Evolutionary conservation across 2,888 invertebrate species (phyloP).

Genomic region (Lampropteryx suffumata): DNA sequence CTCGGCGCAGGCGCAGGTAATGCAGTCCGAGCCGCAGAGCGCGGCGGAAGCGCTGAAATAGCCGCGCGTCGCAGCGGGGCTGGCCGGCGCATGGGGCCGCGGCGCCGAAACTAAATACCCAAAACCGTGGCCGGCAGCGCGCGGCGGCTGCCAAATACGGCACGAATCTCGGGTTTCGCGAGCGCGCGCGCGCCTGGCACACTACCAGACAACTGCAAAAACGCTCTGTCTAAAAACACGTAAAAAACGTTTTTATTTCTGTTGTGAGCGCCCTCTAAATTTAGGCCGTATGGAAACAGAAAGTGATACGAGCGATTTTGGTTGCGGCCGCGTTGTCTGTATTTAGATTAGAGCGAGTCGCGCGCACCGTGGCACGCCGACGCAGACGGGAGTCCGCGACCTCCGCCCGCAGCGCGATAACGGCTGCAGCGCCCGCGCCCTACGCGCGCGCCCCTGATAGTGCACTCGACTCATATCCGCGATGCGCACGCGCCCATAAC

Average conservation of each 20-base stretch:
- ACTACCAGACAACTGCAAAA: constrained; percentile 62
- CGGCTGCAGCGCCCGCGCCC: constrained; percentile 26
- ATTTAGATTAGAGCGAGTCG: constrained; percentile 75
- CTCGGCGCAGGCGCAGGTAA: constrained; percentile 25
- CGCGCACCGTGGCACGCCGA: constrained; percentile 30
- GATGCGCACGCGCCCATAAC: constrained; percentile 27
- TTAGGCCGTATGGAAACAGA: constrained; percentile 80
- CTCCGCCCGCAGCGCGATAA: too few species aligned
- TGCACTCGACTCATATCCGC: constrained; percentile 28
- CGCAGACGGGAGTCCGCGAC: too few species aligned
- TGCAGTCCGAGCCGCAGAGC: constrained; percentile 28
- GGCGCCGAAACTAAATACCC: constrained; percentile 34
- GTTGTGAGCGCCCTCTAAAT: constrained; percentile 79
- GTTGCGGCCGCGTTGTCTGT: constrained; percentile 76
- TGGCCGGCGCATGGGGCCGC: constrained; percentile 47
- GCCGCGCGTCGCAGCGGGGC: constrained; percentile 55
- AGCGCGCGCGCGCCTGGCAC: constrained; percentile 61
- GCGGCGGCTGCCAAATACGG: constrained; percentile 76
- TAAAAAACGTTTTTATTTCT: constrained; percentile 81
- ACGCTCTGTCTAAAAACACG: constrained; percentile 77
- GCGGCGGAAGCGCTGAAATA: constrained; percentile 61
- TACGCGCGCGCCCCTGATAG: constrained; percentile 33
- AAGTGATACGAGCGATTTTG: constrained; percentile 81
- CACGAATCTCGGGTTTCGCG: constrained; percentile 80
- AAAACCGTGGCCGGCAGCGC: constrained; percentile 38